Conservation (phyloP, 2,888 invertebrate species). For the Polydrusus pterygomalis region DNA sequence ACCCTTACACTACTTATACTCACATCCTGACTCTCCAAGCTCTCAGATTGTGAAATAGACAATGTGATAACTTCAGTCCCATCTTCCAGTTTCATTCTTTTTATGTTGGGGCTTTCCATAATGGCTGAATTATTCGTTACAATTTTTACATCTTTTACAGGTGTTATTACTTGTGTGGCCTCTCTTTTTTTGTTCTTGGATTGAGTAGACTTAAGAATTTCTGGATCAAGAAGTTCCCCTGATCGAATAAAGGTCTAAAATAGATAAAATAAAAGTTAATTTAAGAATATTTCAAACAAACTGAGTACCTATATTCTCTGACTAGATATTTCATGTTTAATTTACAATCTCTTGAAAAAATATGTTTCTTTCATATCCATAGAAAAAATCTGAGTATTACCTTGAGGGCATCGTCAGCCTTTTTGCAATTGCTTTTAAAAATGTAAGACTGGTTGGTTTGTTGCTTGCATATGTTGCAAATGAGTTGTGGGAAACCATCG, state of each 20-base stretch:
- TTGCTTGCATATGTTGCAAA: constrained; percentile 81
- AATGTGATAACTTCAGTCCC: constrained; percentile 60
- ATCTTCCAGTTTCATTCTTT: constrained; percentile 55
- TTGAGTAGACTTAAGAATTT: constrained; percentile 22
- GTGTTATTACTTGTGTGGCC: background rate
- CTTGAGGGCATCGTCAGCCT: constrained; percentile 82
- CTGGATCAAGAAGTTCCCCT: constrained; percentile 40
- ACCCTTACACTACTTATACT: background rate
- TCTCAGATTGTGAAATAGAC: constrained; percentile 47
- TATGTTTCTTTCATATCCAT: too few relatives aligned
- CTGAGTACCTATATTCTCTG: too few relatives aligned
- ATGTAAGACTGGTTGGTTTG: constrained; percentile 82
- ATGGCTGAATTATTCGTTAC: background rate
- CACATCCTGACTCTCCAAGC: constrained; percentile 22
- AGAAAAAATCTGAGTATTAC: constrained; percentile 69
- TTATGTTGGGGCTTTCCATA: constrained; percentile 24
- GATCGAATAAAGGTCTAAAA: constrained; percentile 46
- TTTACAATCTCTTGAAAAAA: too few relatives aligned
- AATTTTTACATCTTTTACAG: constrained; percentile 44
- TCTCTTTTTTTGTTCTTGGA: constrained; percentile 9
- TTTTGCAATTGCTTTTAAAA: constrained; percentile 85
- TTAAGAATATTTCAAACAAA: too few relatives aligned
- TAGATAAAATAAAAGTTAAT: background rate
- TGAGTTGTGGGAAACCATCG: constrained; percentile 84
- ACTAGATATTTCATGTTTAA: too few relatives aligned